phyloP scores from a whole-genome alignment of 2,888 invertebrate genomes.

The Sepioteuthis lessoniana region DNA sequence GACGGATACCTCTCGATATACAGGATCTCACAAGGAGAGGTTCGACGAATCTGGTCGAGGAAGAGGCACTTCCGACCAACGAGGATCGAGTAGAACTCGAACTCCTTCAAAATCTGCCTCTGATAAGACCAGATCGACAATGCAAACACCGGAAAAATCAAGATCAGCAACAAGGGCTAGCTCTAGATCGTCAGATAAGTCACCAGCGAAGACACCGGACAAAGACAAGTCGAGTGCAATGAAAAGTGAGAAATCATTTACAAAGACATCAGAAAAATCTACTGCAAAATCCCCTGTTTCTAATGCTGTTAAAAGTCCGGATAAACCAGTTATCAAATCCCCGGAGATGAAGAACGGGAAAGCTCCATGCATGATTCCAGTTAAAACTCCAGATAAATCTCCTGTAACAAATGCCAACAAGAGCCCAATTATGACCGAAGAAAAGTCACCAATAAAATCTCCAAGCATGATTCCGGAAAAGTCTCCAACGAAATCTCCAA shows the following conservation, averaged over 20 bases:
- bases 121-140: neutral
- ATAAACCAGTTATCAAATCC: neutral
- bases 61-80: slow-evolving; percentile 58
- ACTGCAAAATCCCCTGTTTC: neutral
- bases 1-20: slow-evolving; percentile 65
- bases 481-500: slow-evolving; percentile 35
- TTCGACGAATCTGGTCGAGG: slow-evolving; percentile 67
- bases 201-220: neutral
- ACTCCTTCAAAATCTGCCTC: neutral
- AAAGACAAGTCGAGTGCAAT: neutral
- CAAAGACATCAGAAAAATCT: neutral
- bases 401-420: neutral
- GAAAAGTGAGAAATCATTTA: neutral
- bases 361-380: slow-evolving; percentile 23
- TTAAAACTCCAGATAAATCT: neutral
- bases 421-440: neutral
- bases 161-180: neutral
- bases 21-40: slow-evolving; percentile 64
- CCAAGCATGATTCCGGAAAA: neutral
- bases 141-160: neutral
- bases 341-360: slow-evolving; percentile 35
- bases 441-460: neutral
- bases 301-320: neutral
- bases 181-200: neutral
- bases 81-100: slow-evolving; percentile 13